Percentiles rank a stretch among this genome's conserved stretches.
phyloP scores from a whole-genome alignment of 2,888 invertebrate genomes.

The Oscheius sp. region DNA sequence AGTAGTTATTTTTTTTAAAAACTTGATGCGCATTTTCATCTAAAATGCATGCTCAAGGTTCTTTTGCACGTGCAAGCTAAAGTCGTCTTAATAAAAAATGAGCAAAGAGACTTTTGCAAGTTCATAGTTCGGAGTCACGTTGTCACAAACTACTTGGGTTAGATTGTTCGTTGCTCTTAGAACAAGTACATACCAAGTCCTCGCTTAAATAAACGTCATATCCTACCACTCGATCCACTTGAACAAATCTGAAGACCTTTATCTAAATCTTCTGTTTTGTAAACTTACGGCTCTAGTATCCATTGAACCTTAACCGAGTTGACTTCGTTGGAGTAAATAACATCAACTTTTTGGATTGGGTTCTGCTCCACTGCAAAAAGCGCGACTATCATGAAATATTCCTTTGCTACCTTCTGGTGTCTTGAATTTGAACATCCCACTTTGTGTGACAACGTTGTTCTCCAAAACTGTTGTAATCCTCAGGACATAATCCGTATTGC shows the following conservation, averaged over 20 bases:
- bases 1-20: too few species aligned
- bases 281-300: conserved; percentile 62
- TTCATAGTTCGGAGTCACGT: too few species aligned
- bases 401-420: conserved; percentile 47
- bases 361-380: conserved; percentile 54
- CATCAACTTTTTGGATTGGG: conserved; percentile 68
- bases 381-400: neutral
- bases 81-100: too few species aligned
- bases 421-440: conserved; percentile 62
- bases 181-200: conserved; percentile 52
- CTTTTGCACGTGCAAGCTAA: too few species aligned
- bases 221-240: conserved; percentile 54
- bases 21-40: too few species aligned
- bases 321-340: conserved; percentile 68
- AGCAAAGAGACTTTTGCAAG: too few species aligned
- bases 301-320: conserved; percentile 67
- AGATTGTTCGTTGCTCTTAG: too few species aligned
- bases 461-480: conserved; percentile 60
- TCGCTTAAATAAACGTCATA: conserved; percentile 67
- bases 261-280: neutral
- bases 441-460: conserved; percentile 61
- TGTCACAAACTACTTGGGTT: too few species aligned
- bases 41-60: too few species aligned
- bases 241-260: conserved; percentile 45
- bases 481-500: conserved; percentile 67